Conservation (phyloP, 2,797 vertebrate species). For the Helicolenus hilgendorfi region DNA sequence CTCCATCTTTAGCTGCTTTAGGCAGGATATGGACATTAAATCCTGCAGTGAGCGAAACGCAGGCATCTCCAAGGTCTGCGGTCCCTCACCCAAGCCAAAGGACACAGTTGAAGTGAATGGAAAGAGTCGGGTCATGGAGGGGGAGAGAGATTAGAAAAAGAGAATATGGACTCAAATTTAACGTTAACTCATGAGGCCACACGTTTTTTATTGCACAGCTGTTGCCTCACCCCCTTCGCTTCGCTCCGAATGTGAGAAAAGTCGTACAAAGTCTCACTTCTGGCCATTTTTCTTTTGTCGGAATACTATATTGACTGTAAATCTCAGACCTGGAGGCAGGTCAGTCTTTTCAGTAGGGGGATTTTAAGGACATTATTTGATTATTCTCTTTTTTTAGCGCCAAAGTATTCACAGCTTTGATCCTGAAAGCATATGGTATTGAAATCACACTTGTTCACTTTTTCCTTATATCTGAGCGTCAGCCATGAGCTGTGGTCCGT, state of each 20-base stretch:
- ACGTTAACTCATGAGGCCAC: constrained; percentile 79
- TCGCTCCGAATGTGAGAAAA: constrained; percentile 78
- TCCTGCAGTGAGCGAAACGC: constrained; percentile 57
- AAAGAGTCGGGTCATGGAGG: constrained; percentile 65
- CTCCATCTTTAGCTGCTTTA: constrained; percentile 73
- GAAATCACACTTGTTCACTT: constrained; percentile 61
- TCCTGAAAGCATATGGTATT: constrained; percentile 65
- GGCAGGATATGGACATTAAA: constrained; percentile 84
- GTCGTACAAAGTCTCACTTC: constrained; percentile 55
- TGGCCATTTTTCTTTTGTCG: constrained; percentile 53
- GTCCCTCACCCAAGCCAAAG: constrained; percentile 69
- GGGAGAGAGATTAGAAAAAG: constrained; percentile 64
- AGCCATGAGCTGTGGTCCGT: constrained; percentile 1
- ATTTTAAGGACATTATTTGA: constrained; percentile 73
- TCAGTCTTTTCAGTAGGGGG: constrained; percentile 58
- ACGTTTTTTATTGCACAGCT: constrained; percentile 83
- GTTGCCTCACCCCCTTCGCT: constrained; percentile 64
- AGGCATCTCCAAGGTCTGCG: constrained; percentile 57
- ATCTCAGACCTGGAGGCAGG: constrained; percentile 62
- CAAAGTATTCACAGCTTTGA: constrained; percentile 70
- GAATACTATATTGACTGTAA: constrained; percentile 64
- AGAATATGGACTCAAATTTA: constrained; percentile 68
- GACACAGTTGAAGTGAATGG: constrained; percentile 74
- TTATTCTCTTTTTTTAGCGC: constrained; percentile 46
- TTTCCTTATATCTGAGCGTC: constrained; percentile 42